Evolutionary conservation across 2,797 vertebrate species (phyloP).

Genomic region (Mormyrus proboscirostris): DNA sequence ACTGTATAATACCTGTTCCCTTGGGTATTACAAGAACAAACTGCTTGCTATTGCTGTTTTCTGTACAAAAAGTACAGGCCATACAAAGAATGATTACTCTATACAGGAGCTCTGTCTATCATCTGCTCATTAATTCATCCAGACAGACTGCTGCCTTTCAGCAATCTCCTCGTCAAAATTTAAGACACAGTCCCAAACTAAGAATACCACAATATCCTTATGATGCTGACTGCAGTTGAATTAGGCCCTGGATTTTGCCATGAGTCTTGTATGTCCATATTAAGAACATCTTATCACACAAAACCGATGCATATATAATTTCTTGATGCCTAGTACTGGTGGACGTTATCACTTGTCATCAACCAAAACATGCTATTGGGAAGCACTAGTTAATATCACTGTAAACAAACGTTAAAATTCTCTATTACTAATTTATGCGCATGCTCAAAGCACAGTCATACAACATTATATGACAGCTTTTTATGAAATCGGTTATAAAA

Average conservation of each 20-base stretch:
- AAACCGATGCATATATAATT: neutral
- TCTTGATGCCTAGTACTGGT: neutral
- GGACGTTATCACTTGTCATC: neutral
- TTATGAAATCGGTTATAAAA: conserved; percentile 2
- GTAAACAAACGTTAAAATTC: neutral
- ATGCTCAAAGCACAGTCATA: neutral
- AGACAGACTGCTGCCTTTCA: neutral
- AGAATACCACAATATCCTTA: neutral
- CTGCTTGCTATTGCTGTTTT: neutral
- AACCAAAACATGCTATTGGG: neutral
- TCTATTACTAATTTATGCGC: conserved; percentile 15
- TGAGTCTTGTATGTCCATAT: neutral
- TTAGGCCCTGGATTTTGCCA: neutral
- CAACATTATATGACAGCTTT: neutral
- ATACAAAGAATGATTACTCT: neutral
- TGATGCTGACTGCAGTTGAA: neutral
- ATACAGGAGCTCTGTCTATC: neutral
- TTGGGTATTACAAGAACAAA: neutral
- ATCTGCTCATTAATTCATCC: neutral
- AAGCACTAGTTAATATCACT: neutral
- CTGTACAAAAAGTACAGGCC: neutral
- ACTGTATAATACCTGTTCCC: neutral
- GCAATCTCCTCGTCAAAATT: neutral
- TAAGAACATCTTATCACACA: neutral
- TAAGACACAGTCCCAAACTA: neutral